Evolutionary conservation across 2,888 invertebrate genomes (phyloP), one percentile per base, ranked within the genome.

Genomic region (Phymatocera aterrima): DNA sequence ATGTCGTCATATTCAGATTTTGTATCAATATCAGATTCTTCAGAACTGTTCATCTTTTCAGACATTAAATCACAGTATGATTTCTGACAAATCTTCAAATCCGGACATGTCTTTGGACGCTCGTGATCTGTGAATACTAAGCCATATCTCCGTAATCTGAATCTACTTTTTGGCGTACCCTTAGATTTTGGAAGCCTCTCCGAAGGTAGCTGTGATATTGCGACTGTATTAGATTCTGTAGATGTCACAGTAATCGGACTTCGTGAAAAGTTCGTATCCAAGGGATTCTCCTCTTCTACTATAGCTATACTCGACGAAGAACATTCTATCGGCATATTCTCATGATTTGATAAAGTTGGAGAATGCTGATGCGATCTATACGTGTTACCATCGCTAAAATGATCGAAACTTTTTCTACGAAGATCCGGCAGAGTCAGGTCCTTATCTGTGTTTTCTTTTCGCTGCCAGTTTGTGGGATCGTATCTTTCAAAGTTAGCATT

Each of bases 41-140:
- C 75, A 21, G 48, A 72, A 21, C 24, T 43, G n/a, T 18, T 57
- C 40, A 40, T 57, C 24, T 75, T 75, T 43, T 75, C 75, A 18
- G 75, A 75, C 75, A 75, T 57, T 10, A 75, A n/a, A 43, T 75
- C 75, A n/a, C 37, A 40, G 10, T 75, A 75, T 0, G 75, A 75
- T 12, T 75, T 75, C n/a, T 75, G 75, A 75, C 75, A 75, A 57
- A 75, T 57, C 57, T 75, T 75, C 0, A 75, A 34, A 57, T 75
- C 90, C 0, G 90, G 89, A 40, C 89, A 88, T 54, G 90, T 90
- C 82, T 90, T 91, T 3, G 91, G 90, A 46, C 91, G 83, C 48
- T 90, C 90, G 12, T 84, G 83, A 24, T 89, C 89, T 48, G 89
- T 88, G 0, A 91, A 83, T 12, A 87, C 87, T 34, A 90, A 82